phyloP scores from a whole-genome alignment of 2,888 invertebrate species.

The Ennomos fuscantarius region DNA sequence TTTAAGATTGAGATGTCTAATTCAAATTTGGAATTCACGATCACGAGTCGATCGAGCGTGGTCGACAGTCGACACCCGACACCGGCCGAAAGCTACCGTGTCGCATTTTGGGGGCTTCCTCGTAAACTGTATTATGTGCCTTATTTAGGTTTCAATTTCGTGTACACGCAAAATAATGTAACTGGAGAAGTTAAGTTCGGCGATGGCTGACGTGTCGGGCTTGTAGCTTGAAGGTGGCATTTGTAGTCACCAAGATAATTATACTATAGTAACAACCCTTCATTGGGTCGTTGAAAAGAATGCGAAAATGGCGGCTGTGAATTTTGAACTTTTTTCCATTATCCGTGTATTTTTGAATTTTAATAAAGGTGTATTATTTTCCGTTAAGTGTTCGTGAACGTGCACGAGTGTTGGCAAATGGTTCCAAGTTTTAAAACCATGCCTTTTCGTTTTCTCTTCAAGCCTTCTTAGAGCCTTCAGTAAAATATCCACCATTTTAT shows the following conservation, averaged over 20 bases:
- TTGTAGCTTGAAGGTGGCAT: conserved; percentile 17
- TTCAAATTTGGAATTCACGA: conserved; percentile 68
- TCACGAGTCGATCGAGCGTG: conserved; percentile 63
- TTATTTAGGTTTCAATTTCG: conserved; percentile 70
- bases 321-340: too few relatives aligned
- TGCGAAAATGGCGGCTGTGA: too few relatives aligned
- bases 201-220: conserved; percentile 16
- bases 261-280: too few relatives aligned
- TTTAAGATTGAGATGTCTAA: conserved; percentile 53
- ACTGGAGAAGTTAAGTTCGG: conserved; percentile 55
- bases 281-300: too few relatives aligned
- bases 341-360: too few relatives aligned
- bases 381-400: too few relatives aligned
- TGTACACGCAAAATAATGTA: conserved; percentile 74
- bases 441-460: too few relatives aligned
- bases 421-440: too few relatives aligned
- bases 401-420: too few relatives aligned
- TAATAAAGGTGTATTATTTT: too few relatives aligned
- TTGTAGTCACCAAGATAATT: not conserved
- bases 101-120: conserved; percentile 78
- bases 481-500: too few relatives aligned
- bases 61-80: conserved; percentile 60
- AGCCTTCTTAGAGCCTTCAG: too few relatives aligned
- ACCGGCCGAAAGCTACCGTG: conserved; percentile 78
- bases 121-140: conserved; percentile 65